phyloP scores from a whole-genome alignment of 2,888 invertebrate species.

The Crematogaster levior region DNA sequence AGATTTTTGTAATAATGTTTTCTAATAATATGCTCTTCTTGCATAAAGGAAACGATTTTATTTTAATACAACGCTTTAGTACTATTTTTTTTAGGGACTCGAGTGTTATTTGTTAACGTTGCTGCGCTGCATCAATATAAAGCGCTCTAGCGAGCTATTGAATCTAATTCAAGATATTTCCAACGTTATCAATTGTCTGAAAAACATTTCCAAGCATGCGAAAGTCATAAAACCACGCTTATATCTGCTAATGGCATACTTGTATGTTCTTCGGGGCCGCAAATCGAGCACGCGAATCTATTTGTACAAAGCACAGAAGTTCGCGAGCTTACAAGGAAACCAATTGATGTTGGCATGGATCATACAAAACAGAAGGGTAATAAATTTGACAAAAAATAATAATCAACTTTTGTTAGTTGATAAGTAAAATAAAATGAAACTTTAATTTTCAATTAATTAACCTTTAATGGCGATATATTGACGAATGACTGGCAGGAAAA shows the following conservation, averaged over 20 bases:
- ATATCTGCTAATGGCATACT: conserved; percentile 71
- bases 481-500: neutral
- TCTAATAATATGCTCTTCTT: neutral
- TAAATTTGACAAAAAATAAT: neutral
- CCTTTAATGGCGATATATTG: neutral
- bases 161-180: conserved; percentile 55
- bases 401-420: neutral
- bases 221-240: conserved; percentile 71
- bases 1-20: neutral
- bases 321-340: conserved; percentile 66
- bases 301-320: conserved; percentile 65
- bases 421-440: conserved; percentile 1
- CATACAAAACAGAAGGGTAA: conserved; percentile 72
- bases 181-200: conserved; percentile 57
- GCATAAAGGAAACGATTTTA: neutral
- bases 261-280: conserved; percentile 59
- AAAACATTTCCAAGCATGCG: neutral
- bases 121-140: conserved; percentile 72
- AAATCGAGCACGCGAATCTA: conserved; percentile 18
- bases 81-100: conserved; percentile 65
- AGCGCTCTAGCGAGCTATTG: conserved; percentile 61
- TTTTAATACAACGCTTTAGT: neutral
- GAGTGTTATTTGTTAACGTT: conserved; percentile 75
- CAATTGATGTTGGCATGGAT: conserved; percentile 70
- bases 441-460: neutral